Percentiles rank a stretch among this genome's conserved stretches.
Evolutionary conservation across 64 coral and sea anemone genomes (phyloP).

Genomic region (Porites lutea): DNA sequence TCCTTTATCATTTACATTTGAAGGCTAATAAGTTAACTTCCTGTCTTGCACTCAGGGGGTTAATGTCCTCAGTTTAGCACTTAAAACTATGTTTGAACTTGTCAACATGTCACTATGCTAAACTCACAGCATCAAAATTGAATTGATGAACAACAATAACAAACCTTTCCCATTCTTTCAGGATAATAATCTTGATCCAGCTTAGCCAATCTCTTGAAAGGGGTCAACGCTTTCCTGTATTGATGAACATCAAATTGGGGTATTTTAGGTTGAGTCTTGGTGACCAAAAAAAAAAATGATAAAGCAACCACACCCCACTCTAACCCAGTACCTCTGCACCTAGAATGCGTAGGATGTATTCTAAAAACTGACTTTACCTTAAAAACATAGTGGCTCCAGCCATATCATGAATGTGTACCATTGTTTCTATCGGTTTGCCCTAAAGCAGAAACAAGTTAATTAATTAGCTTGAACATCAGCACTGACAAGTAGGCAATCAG

Average conservation of each 20-base stretch:
- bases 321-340: too few relatives aligned
- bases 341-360: background rate
- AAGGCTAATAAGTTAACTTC: too few relatives aligned
- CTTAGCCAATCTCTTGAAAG: slow-evolving; percentile 83
- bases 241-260: background rate
- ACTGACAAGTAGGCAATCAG: too few relatives aligned
- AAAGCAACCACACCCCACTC: too few relatives aligned
- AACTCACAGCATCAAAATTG: too few relatives aligned
- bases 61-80: too few relatives aligned
- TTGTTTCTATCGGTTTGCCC: slow-evolving; percentile 81
- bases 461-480: background rate
- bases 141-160: too few relatives aligned
- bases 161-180: slow-evolving; percentile 97
- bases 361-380: slow-evolving; percentile 43
- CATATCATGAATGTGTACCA: slow-evolving; percentile 98
- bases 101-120: too few relatives aligned
- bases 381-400: slow-evolving; percentile 81
- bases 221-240: slow-evolving; percentile 78
- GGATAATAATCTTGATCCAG: slow-evolving; percentile 96
- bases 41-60: too few relatives aligned
- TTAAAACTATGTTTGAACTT: too few relatives aligned
- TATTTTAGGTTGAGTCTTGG: too few relatives aligned
- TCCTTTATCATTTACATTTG: background rate
- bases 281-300: too few relatives aligned
- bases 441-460: slow-evolving; percentile 1